These are phyloP conservation scores for Epinephelus fuscoguttatus DNA, from an alignment of 2,113 vertebrate species.

Conservation along the genomic window DNA sequence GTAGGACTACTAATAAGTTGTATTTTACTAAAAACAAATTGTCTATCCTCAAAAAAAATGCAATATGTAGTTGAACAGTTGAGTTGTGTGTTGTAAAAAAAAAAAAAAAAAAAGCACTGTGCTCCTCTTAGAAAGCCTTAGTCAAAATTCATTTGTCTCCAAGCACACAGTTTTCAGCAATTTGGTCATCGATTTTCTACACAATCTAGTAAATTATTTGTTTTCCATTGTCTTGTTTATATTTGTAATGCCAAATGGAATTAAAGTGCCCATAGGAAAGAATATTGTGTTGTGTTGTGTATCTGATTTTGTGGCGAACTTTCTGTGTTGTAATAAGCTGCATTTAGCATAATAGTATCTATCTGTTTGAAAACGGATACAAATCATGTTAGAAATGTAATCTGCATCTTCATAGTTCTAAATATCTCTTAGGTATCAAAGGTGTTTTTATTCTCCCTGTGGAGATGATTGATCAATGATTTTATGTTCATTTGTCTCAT, in stretches of 20 bases:
- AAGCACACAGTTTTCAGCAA: conserved; percentile 56
- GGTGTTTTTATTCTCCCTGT: background rate
- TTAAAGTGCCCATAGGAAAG: conserved; percentile 87
- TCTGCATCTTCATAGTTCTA: background rate
- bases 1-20: conserved; percentile 28
- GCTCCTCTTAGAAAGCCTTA: conserved; percentile 47
- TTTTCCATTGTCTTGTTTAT: conserved; percentile 70
- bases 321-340: background rate
- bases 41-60: conserved; percentile 5
- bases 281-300: conserved; percentile 4
- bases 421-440: background rate
- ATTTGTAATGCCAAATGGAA: conserved; percentile 90
- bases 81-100: conserved; percentile 28
- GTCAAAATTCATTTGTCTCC: conserved; percentile 28
- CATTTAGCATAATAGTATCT: no score
- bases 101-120: conserved; percentile 33
- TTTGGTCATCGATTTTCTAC: conserved; percentile 65
- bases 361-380: background rate
- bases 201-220: conserved; percentile 61
- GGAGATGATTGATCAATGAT: background rate
- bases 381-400: background rate
- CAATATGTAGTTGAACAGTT: conserved; percentile 30
- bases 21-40: conserved; percentile 32
- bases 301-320: background rate
- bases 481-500: background rate